Evolutionary conservation across 2,888 invertebrate genomes (phyloP), one percentile per base, ranked within the genome.

Genomic region (Crioceris asparagi): DNA sequence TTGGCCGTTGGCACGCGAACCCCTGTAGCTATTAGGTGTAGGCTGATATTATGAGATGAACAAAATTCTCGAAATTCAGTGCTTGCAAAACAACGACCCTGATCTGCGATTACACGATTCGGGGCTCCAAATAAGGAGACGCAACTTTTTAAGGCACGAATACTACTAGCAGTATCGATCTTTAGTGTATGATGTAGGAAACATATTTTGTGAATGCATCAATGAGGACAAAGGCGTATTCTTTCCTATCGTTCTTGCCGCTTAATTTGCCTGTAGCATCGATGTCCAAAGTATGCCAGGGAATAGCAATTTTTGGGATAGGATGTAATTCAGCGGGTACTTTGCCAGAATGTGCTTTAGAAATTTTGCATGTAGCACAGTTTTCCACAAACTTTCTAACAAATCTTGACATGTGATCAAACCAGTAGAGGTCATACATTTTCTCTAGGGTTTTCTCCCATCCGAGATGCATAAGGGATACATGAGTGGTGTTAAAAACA

Each of bases 371-470:
- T 0, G 53, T 57, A 4, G 59, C 38, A 35, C 59, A 60, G 15
- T 47, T 51, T 1, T 56, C 54, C 0, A 55, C 50, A 34, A 58
- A 60, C 35, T 54, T 55, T 25, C 51, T 35, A 1, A 59, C 56
- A 23, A 44, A 54, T 17, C 46, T 48, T 0, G 49, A 4, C 54
- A 58, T 57, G 2, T 44, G 27, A 0, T 38, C 39, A 31, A 59
- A 59, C 57, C 57, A 59, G 23, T 55, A 57, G 11, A 43, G 34
- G 3, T 55, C 42, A 17, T 52, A 54, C 0, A 48, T n/a, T 34
- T 55, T 35, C 23, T 39, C 36, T 2, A 41, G 23, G n/a, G n/a
- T n/a, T n/a, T n/a, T n/a, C n/a, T n/a, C n/a, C n/a, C n/a, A n/a
- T n/a, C n/a, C n/a, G n/a, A n/a, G n/a, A n/a, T n/a, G n/a, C n/a